These are phyloP conservation scores for Sylvia borin DNA, from an alignment of 2,797 vertebrate genomes.

Conservation along the genomic window DNA sequence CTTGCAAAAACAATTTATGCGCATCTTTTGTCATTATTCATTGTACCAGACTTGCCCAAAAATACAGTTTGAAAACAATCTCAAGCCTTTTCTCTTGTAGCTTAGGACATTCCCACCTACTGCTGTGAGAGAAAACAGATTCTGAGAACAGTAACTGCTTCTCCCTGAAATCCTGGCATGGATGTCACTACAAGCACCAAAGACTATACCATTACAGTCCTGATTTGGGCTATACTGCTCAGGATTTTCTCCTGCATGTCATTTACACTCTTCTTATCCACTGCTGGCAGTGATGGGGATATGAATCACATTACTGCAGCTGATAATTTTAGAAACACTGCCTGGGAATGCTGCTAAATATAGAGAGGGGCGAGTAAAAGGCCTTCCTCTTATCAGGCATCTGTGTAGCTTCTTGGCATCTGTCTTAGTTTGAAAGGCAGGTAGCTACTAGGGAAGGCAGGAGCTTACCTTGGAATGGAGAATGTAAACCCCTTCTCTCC, in stretches of 20 bases:
- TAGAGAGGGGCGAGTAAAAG: slow-evolving; percentile 27
- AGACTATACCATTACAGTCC: not conserved
- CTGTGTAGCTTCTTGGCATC: slow-evolving; percentile 10
- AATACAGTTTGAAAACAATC: not conserved
- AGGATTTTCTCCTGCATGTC: slow-evolving; percentile 30
- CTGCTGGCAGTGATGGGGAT: slow-evolving; percentile 22
- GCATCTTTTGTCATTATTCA: not conserved
- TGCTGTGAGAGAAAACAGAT: not conserved
- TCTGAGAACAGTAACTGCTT: not conserved
- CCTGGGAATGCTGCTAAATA: slow-evolving; percentile 52
- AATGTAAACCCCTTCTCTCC: not conserved
- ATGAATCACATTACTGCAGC: slow-evolving; percentile 52
- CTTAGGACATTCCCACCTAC: not conserved
- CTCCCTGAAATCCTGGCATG: not conserved
- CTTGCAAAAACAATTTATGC: not conserved
- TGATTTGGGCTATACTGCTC: not conserved
- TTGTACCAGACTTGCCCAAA: not conserved
- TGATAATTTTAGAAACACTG: slow-evolving; percentile 62
- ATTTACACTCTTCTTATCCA: slow-evolving; percentile 34
- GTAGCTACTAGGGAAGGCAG: not conserved
- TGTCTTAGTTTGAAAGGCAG: not conserved
- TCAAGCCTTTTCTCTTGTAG: not conserved
- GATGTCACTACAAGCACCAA: not conserved
- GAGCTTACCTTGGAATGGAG: not conserved
- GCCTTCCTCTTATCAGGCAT: slow-evolving; percentile 27